Evolutionary conservation across 2,797 vertebrate species (phyloP).

Genomic region (Pseudotriccus pelzelni): DNA sequence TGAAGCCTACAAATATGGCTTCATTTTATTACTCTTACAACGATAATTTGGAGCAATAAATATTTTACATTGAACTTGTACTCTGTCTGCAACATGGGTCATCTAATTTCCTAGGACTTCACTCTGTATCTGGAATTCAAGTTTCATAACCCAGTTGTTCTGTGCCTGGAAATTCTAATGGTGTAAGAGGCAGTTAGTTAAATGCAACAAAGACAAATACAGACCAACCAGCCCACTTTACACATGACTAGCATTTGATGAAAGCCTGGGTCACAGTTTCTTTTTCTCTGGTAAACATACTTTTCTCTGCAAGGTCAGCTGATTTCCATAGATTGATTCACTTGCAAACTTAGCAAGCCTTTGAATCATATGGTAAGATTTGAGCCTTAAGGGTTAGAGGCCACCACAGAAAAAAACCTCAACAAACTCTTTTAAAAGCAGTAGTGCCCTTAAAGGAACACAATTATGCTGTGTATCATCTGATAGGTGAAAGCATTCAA

Average conservation of each 20-base stretch:
- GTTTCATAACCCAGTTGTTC: neutral
- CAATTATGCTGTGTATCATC: neutral
- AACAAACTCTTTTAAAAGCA: neutral
- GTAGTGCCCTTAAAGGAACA: neutral
- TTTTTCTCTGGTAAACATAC: neutral
- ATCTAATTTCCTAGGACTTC: conserved; percentile 8
- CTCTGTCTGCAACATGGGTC: neutral
- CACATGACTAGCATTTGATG: neutral
- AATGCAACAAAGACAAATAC: neutral
- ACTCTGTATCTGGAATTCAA: neutral
- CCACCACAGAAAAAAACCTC: neutral
- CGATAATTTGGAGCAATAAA: conserved; percentile 45
- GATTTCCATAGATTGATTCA: neutral
- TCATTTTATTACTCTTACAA: conserved; percentile 54
- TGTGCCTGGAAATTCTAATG: conserved; percentile 22
- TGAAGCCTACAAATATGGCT: conserved; percentile 55
- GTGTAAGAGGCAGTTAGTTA: neutral
- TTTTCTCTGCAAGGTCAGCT: neutral
- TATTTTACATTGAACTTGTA: conserved; percentile 35
- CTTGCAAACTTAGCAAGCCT: neutral
- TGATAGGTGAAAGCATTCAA: neutral
- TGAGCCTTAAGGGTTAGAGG: neutral
- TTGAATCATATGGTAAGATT: neutral
- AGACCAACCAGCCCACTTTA: neutral
- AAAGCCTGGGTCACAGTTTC: neutral